Conservation (phyloP, 1,140 invertebrate genomes). For the Phenacoccus solenopsis region DNA sequence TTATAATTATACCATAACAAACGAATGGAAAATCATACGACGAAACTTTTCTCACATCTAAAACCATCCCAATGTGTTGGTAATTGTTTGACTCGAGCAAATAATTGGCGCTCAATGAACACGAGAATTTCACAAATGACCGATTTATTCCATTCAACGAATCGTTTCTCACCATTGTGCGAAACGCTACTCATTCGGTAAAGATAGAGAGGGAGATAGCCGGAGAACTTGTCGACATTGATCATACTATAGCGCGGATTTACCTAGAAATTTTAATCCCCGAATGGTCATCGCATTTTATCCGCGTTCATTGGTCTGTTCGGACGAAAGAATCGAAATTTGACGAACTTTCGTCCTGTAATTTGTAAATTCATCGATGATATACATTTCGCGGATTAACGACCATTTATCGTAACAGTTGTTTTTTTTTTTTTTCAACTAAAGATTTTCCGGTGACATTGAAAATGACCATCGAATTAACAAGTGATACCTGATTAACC, state of each 20-base stretch:
- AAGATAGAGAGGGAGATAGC: not conserved
- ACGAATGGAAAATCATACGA: too few relatives aligned
- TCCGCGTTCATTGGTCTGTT: not conserved
- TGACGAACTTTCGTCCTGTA: not conserved
- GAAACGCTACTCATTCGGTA: too few relatives aligned
- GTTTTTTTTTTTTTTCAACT: not conserved
- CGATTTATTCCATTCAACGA: too few relatives aligned
- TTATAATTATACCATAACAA: too few relatives aligned
- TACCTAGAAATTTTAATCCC: too few relatives aligned
- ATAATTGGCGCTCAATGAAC: too few relatives aligned
- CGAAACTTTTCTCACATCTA: too few relatives aligned
- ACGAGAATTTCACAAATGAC: too few relatives aligned
- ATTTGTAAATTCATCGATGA: not conserved
- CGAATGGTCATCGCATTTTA: not conserved
- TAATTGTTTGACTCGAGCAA: too few relatives aligned
- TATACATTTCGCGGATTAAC: not conserved
- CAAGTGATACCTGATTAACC: not conserved
- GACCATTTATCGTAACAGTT: not conserved
- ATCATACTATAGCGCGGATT: not conserved
- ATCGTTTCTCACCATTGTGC: not conserved
- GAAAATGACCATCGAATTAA: constrained; percentile 2
- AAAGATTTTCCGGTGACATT: not conserved
- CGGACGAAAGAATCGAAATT: not conserved
- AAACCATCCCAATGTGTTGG: too few relatives aligned
- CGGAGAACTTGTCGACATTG: not conserved